A percentile compares a stretch with the other conserved stretches of the same genome.
Conservation (phyloP, 2,113 vertebrate species). For the Pungitius pungitius region DNA sequence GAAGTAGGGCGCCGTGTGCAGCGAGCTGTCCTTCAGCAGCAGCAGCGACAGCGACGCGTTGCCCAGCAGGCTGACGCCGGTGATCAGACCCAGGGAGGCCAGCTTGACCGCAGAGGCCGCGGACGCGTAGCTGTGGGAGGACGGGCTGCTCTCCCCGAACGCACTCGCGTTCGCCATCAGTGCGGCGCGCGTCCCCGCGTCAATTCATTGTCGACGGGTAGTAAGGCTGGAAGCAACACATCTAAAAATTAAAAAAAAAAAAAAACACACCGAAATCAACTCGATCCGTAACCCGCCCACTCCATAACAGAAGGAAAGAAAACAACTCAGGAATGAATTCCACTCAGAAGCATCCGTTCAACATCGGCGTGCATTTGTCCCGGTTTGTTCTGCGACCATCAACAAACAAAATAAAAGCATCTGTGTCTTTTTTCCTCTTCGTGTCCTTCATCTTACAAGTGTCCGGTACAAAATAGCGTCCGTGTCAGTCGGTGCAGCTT, state of each 20-base stretch:
- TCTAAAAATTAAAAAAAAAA: too few relatives aligned
- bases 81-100: conserved; percentile 90
- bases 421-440: conserved; percentile 58
- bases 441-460: conserved; percentile 67
- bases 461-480: conserved; percentile 16
- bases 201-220: conserved; percentile 48
- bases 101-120: conserved; percentile 87
- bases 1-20: conserved; percentile 93
- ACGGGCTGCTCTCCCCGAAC: conserved; percentile 84
- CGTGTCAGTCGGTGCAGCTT: background rate
- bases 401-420: conserved; percentile 26
- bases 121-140: conserved; percentile 84
- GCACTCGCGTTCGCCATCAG: conserved; percentile 91
- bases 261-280: background rate
- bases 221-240: background rate
- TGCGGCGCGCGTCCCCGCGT: conserved; percentile 72
- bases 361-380: conserved; percentile 28
- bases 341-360: conserved; percentile 30
- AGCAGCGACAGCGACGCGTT: conserved; percentile 90
- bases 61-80: conserved; percentile 89
- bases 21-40: conserved; percentile 89
- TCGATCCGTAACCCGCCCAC: conserved; percentile 10
- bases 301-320: background rate
- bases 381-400: conserved; percentile 12
- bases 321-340: conserved; percentile 27